phyloP scores from a whole-genome alignment of 2,797 vertebrate genomes.

The Acanthurus tractus region DNA sequence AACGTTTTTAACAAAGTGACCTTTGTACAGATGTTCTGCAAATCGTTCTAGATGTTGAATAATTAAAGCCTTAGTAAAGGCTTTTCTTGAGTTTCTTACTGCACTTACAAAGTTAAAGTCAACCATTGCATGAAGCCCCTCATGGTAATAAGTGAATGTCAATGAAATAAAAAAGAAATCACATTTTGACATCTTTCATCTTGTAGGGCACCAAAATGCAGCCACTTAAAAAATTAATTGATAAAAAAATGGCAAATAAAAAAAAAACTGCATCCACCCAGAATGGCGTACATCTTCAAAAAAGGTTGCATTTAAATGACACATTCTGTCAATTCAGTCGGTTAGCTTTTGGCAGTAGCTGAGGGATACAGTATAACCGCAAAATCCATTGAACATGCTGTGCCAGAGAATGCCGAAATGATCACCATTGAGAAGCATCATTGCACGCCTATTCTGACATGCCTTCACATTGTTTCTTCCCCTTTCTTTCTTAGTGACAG shows the following conservation, averaged over 20 bases:
- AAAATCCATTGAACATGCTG: slow-evolving; percentile 75
- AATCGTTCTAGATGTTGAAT: neutral
- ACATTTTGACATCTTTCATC: slow-evolving; percentile 19
- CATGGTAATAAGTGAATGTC: neutral
- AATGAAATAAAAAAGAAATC: neutral
- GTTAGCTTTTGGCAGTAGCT: slow-evolving; percentile 63
- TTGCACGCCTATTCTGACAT: slow-evolving; percentile 78
- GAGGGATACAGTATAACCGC: slow-evolving; percentile 61
- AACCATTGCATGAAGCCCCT: neutral
- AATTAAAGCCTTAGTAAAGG: neutral
- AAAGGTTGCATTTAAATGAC: slow-evolving; percentile 62
- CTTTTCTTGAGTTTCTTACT: neutral
- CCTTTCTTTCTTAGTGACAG: slow-evolving; percentile 71
- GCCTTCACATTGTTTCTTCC: slow-evolving; percentile 78
- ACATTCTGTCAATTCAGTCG: slow-evolving; percentile 58
- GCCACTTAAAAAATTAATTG: slow-evolving; percentile 12
- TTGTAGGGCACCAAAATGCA: slow-evolving; percentile 23
- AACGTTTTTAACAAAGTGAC: neutral
- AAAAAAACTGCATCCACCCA: slow-evolving; percentile 7
- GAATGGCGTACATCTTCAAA: slow-evolving; percentile 40
- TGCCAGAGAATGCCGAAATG: slow-evolving; percentile 72
- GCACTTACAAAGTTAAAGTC: slow-evolving; percentile 28
- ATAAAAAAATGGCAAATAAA: neutral
- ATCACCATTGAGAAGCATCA: slow-evolving; percentile 73
- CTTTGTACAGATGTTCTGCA: neutral